Conservation (phyloP, 92 coral and sea anemone genomes). For the Phenganax subtilis region DNA sequence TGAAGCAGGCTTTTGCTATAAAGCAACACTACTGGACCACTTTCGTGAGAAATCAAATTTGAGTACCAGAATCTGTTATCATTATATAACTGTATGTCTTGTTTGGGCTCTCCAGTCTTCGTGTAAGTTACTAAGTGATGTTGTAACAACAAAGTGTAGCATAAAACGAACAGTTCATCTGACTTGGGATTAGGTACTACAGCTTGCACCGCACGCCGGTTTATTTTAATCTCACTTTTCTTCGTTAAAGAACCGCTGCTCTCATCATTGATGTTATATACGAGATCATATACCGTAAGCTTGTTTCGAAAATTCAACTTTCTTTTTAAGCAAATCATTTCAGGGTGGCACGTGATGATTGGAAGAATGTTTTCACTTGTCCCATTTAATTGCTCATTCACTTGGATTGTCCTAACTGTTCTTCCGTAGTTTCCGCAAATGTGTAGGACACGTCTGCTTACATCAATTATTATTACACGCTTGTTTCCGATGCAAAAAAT, state of each 20-base stretch:
- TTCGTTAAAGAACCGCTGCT: background rate
- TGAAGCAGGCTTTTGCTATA: background rate
- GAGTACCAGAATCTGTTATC: background rate
- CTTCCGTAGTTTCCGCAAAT: background rate
- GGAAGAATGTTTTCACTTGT: too few species aligned
- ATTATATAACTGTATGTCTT: background rate
- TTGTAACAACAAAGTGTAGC: background rate
- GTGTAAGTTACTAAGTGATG: background rate
- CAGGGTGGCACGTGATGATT: background rate
- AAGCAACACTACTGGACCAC: conserved; percentile 1
- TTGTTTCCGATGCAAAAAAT: background rate
- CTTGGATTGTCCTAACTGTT: background rate
- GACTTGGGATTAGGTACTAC: background rate
- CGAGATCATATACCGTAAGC: background rate
- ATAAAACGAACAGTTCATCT: background rate
- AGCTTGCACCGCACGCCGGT: background rate
- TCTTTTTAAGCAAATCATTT: background rate
- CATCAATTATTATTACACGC: background rate
- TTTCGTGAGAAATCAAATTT: conserved; percentile 4
- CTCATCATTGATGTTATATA: background rate
- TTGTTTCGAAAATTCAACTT: background rate
- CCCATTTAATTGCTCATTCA: background rate
- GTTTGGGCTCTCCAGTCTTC: background rate
- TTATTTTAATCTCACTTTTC: background rate
- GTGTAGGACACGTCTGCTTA: background rate